Conservation (phyloP, 2,113 vertebrate genomes). For the Oenanthe oenanthe region DNA sequence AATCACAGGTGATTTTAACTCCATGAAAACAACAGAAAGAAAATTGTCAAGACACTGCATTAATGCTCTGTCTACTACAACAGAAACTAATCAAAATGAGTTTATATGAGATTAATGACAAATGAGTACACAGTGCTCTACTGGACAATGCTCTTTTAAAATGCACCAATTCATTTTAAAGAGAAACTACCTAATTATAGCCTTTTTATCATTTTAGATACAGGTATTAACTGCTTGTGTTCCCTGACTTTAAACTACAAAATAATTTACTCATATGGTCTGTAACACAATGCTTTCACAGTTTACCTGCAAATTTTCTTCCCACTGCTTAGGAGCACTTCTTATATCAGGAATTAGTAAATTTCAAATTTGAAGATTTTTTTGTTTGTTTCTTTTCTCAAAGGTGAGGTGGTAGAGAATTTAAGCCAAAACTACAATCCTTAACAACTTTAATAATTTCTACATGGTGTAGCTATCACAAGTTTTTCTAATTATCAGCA, state of each 20-base stretch:
- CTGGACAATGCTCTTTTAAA: conserved; percentile 3
- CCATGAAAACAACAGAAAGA: background rate
- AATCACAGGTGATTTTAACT: background rate
- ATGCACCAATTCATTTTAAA: background rate
- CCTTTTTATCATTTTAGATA: background rate
- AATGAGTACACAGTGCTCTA: background rate
- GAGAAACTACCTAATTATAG: conserved; percentile 4
- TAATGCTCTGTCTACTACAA: background rate
- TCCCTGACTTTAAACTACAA: background rate
- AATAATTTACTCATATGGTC: background rate
- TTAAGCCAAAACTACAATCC: background rate
- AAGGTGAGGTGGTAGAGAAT: background rate
- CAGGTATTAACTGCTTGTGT: background rate
- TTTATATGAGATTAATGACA: background rate
- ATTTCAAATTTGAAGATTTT: background rate
- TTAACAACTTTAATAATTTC: background rate
- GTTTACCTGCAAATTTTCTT: background rate
- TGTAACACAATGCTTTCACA: background rate
- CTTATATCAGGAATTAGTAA: background rate
- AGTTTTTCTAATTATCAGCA: background rate
- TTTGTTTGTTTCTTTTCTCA: background rate
- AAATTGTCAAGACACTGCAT: background rate
- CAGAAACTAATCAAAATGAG: background rate
- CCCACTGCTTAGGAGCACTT: background rate
- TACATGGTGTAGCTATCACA: background rate